phyloP scores from a whole-genome alignment of 2,113 vertebrate genomes.

The Gnathonemus echidnorhynchus region DNA sequence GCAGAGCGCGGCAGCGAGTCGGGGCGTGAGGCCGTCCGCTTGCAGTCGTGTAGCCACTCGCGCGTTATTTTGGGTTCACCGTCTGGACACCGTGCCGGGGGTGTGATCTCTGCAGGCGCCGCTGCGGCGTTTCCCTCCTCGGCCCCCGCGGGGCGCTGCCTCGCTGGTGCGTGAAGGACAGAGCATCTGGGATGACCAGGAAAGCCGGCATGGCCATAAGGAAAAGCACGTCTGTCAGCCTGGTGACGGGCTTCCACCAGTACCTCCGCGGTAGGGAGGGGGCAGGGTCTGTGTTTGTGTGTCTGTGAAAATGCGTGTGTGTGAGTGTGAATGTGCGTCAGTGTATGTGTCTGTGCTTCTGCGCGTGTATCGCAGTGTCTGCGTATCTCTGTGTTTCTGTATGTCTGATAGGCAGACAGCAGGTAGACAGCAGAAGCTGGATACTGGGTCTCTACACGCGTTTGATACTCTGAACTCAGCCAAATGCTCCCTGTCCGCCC shows the following conservation, averaged over 20 bases:
- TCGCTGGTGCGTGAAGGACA: slow-evolving; percentile 43
- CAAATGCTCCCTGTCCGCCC: background rate
- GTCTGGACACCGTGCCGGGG: background rate
- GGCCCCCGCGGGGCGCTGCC: slow-evolving; percentile 39
- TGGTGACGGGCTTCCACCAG: slow-evolving; percentile 63
- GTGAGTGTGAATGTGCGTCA: background rate
- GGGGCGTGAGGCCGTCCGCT: background rate
- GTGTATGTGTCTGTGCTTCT: background rate
- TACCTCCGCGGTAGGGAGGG: slow-evolving; percentile 68
- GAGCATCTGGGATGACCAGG: slow-evolving; percentile 40
- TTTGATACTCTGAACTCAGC: background rate
- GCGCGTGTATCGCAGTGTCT: background rate
- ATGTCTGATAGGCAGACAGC: background rate
- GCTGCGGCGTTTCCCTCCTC: background rate
- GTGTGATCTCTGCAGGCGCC: background rate
- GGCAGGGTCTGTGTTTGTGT: slow-evolving; percentile 2
- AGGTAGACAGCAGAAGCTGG: background rate
- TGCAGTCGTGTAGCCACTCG: background rate
- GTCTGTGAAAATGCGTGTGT: background rate
- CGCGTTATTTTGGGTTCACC: background rate
- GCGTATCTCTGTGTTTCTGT: background rate
- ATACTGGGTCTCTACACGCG: background rate
- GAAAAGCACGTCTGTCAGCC: slow-evolving; percentile 57
- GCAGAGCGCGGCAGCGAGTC: background rate
- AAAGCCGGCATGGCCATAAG: slow-evolving; percentile 26